Percentiles rank a stretch among this genome's conserved stretches.
These are phyloP conservation scores for Molorchus minor DNA, from an alignment of 2,888 invertebrate genomes.

Conservation along the genomic window DNA sequence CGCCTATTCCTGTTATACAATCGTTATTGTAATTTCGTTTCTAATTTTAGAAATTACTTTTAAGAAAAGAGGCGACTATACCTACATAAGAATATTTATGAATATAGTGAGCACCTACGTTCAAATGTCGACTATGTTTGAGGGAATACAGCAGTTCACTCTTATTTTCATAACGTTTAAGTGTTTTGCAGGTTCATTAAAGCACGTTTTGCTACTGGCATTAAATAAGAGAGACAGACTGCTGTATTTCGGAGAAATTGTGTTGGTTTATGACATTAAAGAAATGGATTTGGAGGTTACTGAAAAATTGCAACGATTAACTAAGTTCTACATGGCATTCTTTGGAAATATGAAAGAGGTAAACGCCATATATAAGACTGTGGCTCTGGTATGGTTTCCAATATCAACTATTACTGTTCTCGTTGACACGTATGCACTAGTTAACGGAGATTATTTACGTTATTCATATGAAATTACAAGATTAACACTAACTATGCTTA, in stretches of 20 bases:
- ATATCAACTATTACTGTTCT: neutral
- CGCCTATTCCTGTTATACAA: neutral
- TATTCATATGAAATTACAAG: too few relatives aligned
- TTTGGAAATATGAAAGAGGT: neutral
- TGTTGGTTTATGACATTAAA: neutral
- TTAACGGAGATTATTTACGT: too few relatives aligned
- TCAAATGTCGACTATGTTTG: neutral
- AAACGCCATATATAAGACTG: neutral
- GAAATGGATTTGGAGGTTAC: neutral
- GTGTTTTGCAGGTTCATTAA: neutral
- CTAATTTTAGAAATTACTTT: neutral
- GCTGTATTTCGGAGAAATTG: neutral
- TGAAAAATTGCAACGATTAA: neutral
- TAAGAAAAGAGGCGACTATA: neutral
- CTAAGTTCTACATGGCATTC: neutral
- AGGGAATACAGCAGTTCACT: neutral
- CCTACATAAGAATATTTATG: neutral
- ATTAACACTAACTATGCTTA: too few relatives aligned
- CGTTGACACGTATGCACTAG: neutral
- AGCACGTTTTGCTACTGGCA: neutral
- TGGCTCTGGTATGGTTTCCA: constrained; percentile 3
- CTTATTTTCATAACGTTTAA: constrained; percentile 3
- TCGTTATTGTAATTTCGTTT: too few relatives aligned
- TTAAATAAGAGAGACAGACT: neutral
- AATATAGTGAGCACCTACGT: neutral